Conservation (phyloP, 2,888 invertebrate species). For the Zhengitettix transpicula region DNA sequence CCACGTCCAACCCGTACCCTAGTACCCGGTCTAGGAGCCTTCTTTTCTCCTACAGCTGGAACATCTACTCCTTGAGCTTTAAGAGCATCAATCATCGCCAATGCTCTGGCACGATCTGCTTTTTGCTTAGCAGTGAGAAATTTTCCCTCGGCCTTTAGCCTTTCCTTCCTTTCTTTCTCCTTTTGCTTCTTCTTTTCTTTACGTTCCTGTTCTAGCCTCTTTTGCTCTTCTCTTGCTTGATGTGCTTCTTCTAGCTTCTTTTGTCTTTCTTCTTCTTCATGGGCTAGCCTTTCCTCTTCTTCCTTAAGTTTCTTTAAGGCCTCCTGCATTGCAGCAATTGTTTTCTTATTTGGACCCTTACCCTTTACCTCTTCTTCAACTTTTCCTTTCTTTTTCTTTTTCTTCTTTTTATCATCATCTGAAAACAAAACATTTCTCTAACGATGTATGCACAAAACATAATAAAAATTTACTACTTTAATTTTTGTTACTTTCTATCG, state of each 20-base stretch:
- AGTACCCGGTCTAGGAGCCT: slow-evolving; percentile 44
- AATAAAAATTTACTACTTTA: too few species aligned
- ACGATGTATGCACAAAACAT: too few species aligned
- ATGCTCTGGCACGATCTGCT: slow-evolving; percentile 73
- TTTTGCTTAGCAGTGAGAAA: slow-evolving; percentile 86
- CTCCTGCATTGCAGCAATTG: slow-evolving; percentile 84
- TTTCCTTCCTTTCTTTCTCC: slow-evolving; percentile 81
- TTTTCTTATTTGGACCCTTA: slow-evolving; percentile 59
- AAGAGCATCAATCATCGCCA: slow-evolving; percentile 72
- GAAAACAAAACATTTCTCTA: not conserved
- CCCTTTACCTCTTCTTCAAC: slow-evolving; percentile 23
- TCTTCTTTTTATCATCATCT: slow-evolving; percentile 18
- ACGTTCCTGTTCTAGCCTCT: slow-evolving; percentile 66
- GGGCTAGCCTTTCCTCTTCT: slow-evolving; percentile 61
- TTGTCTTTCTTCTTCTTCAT: slow-evolving; percentile 67
- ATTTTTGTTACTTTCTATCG: too few species aligned
- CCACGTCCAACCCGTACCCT: slow-evolving; percentile 53
- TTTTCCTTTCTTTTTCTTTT: slow-evolving; percentile 19
- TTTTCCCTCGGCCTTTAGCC: slow-evolving; percentile 92
- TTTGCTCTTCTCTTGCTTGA: slow-evolving; percentile 52
- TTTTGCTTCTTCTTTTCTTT: slow-evolving; percentile 80
- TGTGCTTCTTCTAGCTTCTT: slow-evolving; percentile 58
- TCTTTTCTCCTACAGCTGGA: slow-evolving; percentile 48
- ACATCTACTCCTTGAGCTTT: slow-evolving; percentile 78
- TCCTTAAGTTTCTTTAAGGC: slow-evolving; percentile 74